Percentiles rank a stretch among this genome's conserved stretches.
Conservation (phyloP, 2,113 vertebrate species). For the Pristiophorus japonicus region DNA sequence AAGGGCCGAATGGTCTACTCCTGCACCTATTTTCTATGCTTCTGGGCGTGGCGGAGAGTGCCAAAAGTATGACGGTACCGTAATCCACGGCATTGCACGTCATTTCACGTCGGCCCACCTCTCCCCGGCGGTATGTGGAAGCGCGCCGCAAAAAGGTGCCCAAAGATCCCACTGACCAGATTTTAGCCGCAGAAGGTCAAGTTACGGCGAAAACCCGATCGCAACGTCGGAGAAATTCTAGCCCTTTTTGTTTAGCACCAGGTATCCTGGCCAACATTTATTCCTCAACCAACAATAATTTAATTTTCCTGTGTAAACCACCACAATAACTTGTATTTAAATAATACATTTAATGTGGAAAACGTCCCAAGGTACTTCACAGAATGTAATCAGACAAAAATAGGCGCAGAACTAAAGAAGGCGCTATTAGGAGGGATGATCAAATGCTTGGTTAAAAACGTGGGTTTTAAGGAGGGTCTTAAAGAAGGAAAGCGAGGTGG, state of each 20-base stretch:
- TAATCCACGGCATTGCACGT: too few species aligned
- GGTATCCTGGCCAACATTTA: neutral
- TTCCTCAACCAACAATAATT: neutral
- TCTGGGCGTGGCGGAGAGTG: too few species aligned
- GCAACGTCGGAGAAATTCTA: too few species aligned
- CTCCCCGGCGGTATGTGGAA: too few species aligned
- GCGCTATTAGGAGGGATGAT: neutral
- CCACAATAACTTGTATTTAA: neutral
- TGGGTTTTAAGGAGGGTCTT: neutral
- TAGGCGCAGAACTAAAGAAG: neutral
- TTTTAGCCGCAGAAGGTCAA: too few species aligned
- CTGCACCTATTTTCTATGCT: too few species aligned
- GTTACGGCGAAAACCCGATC: too few species aligned
- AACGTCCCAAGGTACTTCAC: neutral
- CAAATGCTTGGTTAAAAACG: neutral
- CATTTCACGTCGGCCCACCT: too few species aligned
- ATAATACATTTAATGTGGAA: neutral
- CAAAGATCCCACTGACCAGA: too few species aligned
- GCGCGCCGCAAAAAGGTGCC: too few species aligned
- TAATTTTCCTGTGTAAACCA: neutral
- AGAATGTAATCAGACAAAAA: neutral
- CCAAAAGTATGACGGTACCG: too few species aligned
- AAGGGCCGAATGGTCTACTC: too few species aligned
- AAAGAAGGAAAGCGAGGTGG: neutral
- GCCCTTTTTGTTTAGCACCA: neutral